Evolutionary conservation across 2,888 invertebrate species (phyloP).

Genomic region (Amblyjoppa fuscipennis): DNA sequence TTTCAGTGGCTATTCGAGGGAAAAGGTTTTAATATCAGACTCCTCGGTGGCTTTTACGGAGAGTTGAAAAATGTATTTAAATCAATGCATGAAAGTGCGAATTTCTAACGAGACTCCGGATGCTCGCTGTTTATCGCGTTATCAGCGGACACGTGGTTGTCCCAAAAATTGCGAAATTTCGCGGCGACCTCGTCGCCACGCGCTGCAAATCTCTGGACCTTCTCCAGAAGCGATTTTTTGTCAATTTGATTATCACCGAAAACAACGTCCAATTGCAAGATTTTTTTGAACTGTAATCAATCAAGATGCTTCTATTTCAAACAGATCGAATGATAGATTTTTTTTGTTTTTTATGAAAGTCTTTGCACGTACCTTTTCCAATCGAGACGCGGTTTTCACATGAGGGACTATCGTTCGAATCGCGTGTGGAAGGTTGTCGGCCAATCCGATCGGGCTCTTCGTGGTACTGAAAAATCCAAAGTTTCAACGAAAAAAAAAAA

Average conservation of each 20-base stretch:
- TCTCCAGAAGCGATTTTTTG: not conserved
- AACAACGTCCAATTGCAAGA: slow-evolving; percentile 32
- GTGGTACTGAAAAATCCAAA: not conserved
- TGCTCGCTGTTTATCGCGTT: slow-evolving; percentile 25
- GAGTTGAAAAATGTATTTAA: not conserved
- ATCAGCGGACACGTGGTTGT: slow-evolving; percentile 8
- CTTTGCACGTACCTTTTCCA: slow-evolving; percentile 46
- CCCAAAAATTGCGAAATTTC: not conserved
- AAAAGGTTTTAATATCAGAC: too few relatives aligned
- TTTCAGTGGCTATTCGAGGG: too few relatives aligned
- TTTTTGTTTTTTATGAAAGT: not conserved
- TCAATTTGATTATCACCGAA: not conserved
- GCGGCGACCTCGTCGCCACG: not conserved
- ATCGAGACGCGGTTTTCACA: slow-evolving; percentile 40
- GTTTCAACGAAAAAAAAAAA: not conserved
- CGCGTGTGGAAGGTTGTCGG: not conserved
- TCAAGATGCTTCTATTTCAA: not conserved
- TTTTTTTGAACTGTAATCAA: slow-evolving; percentile 57
- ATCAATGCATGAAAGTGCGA: not conserved
- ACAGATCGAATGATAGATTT: not conserved
- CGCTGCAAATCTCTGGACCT: not conserved
- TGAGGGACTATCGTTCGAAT: not conserved
- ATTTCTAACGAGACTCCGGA: not conserved
- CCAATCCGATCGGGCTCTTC: not conserved
- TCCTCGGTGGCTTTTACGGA: too few relatives aligned